Evolutionary conservation across 2,113 vertebrate genomes (phyloP).

Genomic region (Psilopogon haemacephalus): DNA sequence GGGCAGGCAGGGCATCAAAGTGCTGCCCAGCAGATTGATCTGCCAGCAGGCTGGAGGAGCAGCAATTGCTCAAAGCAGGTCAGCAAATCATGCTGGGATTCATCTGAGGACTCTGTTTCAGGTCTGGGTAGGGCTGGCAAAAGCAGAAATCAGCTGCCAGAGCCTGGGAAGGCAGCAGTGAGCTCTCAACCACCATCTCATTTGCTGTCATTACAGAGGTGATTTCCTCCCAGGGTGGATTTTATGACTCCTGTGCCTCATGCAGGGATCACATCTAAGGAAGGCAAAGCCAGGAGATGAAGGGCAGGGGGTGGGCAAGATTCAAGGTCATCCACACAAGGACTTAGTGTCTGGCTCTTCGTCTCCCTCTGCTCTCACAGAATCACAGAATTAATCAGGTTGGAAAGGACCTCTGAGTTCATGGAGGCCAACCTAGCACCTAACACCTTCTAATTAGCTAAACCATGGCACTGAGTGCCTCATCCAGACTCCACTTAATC

Average conservation of each 20-base stretch:
- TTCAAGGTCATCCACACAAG: background rate
- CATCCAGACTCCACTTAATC: too few relatives aligned
- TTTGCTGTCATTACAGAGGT: background rate
- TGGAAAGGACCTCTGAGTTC: too few relatives aligned
- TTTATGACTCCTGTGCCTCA: background rate
- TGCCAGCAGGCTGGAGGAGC: background rate
- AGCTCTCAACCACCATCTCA: background rate
- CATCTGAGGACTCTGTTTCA: background rate
- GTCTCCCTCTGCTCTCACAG: background rate
- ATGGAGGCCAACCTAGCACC: too few relatives aligned
- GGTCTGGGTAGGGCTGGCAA: background rate
- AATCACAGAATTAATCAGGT: too few relatives aligned
- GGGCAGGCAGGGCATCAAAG: rapidly evolving
- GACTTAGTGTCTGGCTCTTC: background rate
- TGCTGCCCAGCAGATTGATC: background rate
- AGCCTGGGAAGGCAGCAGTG: rapidly evolving
- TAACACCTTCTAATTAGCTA: too few relatives aligned
- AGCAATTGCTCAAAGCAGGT: rapidly evolving
- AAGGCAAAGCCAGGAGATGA: background rate
- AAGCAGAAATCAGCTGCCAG: background rate
- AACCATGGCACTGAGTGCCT: too few relatives aligned
- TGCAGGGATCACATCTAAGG: background rate
- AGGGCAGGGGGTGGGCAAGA: background rate
- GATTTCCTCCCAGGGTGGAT: background rate
- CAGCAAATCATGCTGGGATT: background rate